Conservation (phyloP, 2,888 invertebrate genomes). For the Phyllotreta striolata region DNA sequence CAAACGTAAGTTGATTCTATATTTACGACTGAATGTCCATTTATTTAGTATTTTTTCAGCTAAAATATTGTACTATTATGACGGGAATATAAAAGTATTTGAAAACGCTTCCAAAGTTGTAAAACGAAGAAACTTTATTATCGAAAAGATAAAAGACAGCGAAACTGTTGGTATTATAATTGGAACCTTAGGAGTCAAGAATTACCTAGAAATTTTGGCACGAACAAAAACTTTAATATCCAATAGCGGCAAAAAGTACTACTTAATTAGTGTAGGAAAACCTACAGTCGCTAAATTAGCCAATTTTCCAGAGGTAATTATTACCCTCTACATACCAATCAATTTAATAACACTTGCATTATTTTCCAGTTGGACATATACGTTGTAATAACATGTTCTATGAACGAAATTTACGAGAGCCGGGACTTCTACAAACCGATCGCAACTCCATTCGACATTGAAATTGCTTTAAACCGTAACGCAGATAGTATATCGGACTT, state of each 20-base stretch:
- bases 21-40: conserved; percentile 1
- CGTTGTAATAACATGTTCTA: conserved; percentile 90
- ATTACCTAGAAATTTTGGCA: conserved; percentile 78
- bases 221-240: conserved; percentile 77
- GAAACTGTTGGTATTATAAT: conserved; percentile 85
- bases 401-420: conserved; percentile 84
- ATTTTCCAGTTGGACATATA: conserved; percentile 82
- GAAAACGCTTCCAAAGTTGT: conserved; percentile 68
- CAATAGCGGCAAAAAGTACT: conserved; percentile 83
- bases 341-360: conserved; percentile 31
- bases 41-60: conserved; percentile 58
- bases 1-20: conserved; percentile 32
- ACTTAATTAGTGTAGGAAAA: conserved; percentile 92
- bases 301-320: conserved; percentile 84
- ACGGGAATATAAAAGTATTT: conserved; percentile 58
- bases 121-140: conserved; percentile 80
- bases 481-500: conserved; percentile 54
- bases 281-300: conserved; percentile 94
- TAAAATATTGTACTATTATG: conserved; percentile 66
- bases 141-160: conserved; percentile 93
- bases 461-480: conserved; percentile 76
- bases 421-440: conserved; percentile 91
- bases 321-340: conserved; percentile 40
- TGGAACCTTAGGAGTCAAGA: conserved; percentile 87
- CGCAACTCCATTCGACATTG: conserved; percentile 91